phyloP scores from a whole-genome alignment of 2,113 vertebrate genomes.

The Megaptera novaeangliae region DNA sequence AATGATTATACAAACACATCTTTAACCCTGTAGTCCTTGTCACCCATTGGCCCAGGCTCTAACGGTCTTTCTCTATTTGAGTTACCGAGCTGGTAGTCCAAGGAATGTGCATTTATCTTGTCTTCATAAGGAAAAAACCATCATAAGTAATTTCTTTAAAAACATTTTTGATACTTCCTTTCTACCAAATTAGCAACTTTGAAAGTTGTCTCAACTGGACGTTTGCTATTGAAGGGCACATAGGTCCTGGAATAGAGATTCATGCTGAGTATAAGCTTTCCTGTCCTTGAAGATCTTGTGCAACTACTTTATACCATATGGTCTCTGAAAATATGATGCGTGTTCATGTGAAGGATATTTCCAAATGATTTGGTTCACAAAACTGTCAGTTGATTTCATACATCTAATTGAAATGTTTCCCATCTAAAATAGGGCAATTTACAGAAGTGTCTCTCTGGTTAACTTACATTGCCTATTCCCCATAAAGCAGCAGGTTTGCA shows the following conservation, averaged over 20 bases:
- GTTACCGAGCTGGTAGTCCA: background rate
- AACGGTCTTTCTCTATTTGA: background rate
- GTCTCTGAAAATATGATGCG: slow-evolving; percentile 10
- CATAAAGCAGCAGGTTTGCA: slow-evolving; percentile 59
- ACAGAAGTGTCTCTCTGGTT: slow-evolving; percentile 54
- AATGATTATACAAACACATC: background rate
- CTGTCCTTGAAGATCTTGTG: slow-evolving; percentile 41
- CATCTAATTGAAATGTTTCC: slow-evolving; percentile 56
- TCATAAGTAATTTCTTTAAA: background rate
- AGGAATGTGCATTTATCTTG: background rate
- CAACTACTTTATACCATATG: slow-evolving; percentile 37
- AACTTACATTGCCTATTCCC: slow-evolving; percentile 68
- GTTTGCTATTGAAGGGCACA: background rate
- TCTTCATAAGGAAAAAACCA: background rate
- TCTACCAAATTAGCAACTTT: background rate
- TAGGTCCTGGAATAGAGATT: background rate
- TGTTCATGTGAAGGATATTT: slow-evolving; percentile 32
- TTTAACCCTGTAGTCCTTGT: background rate
- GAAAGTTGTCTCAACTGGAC: background rate
- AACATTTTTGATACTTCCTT: background rate
- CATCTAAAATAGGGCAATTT: slow-evolving; percentile 53
- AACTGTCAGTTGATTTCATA: slow-evolving; percentile 58
- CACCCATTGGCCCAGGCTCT: background rate
- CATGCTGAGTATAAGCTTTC: background rate
- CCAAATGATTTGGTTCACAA: slow-evolving; percentile 48